These are phyloP conservation scores for Zaprionus bogoriensis DNA, from an alignment of 2,888 invertebrate genomes.

Conservation along the genomic window DNA sequence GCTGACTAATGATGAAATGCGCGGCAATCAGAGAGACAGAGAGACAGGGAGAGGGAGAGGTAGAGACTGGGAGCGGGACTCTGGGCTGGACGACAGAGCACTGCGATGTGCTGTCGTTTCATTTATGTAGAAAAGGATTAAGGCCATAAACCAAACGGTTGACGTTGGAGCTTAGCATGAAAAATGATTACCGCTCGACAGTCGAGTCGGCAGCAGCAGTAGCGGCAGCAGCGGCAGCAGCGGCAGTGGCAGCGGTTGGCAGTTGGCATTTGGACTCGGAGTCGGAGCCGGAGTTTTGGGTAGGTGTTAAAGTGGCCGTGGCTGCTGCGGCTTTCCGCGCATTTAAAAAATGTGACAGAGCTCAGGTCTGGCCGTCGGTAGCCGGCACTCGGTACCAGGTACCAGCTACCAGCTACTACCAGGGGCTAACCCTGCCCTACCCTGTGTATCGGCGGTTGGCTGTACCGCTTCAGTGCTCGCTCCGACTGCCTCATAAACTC, in stretches of 20 bases:
- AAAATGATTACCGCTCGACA: constrained; percentile 73
- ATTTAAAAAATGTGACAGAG: constrained; percentile 59
- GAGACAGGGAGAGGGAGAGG: constrained; percentile 4
- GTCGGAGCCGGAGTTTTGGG: constrained; percentile 52
- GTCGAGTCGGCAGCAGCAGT: constrained; percentile 56
- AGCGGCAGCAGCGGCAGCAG: constrained; percentile 1
- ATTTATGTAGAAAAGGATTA: constrained; percentile 77
- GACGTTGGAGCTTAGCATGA: constrained; percentile 77
- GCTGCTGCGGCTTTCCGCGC: constrained; percentile 58
- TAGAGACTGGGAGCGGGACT: constrained; percentile 24
- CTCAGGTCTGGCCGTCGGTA: no score
- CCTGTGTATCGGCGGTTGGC: no score
- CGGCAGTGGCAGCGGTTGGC: constrained; percentile 1
- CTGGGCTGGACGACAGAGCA: no score
- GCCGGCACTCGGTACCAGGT: not conserved
- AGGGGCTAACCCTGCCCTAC: not conserved
- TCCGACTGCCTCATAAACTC: constrained; percentile 18
- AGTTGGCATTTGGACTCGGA: constrained; percentile 9
- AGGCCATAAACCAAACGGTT: constrained; percentile 78
- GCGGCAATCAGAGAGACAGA: constrained; percentile 62
- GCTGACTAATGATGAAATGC: constrained; percentile 76
- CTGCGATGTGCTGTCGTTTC: constrained; percentile 53
- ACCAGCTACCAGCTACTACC: not conserved
- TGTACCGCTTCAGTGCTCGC: no score
- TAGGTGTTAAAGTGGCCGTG: constrained; percentile 75